phyloP scores from a whole-genome alignment of 2,888 invertebrate species.

The Andrena fulva region DNA sequence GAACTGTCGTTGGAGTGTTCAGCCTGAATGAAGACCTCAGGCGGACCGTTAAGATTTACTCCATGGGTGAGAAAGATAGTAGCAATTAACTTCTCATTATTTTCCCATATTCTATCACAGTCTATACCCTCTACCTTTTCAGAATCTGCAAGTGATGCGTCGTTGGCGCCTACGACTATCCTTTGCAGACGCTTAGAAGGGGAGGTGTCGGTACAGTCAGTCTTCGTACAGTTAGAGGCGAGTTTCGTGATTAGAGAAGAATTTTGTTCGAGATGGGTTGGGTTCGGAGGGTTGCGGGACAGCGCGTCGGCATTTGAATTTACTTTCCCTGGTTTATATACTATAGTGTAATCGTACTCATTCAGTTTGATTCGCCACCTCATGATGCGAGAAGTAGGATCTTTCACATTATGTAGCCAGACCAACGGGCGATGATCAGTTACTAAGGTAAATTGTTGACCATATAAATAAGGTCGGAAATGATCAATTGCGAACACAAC shows the following conservation, averaged over 20 bases:
- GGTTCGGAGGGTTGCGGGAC: background rate
- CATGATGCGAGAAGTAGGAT: background rate
- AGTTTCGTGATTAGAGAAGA: no score
- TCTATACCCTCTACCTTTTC: background rate
- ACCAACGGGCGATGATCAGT: background rate
- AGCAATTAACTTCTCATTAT: background rate
- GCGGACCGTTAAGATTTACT: background rate
- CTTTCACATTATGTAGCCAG: background rate
- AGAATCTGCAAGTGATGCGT: background rate
- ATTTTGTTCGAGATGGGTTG: no score
- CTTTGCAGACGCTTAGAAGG: background rate
- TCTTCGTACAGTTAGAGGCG: no score
- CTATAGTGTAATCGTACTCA: background rate
- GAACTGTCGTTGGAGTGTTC: background rate
- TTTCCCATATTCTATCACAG: background rate
- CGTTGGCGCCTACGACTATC: background rate
- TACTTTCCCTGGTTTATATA: background rate
- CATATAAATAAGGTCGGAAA: background rate
- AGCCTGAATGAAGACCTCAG: background rate
- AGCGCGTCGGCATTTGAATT: background rate
- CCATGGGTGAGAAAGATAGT: background rate
- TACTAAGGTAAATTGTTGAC: background rate
- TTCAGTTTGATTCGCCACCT: background rate
- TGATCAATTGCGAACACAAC: background rate
- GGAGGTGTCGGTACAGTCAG: no score